A percentile compares a stretch with the other conserved stretches of the same genome.
Evolutionary conservation across 2,888 invertebrate genomes (phyloP).

Genomic region (Timema cristinae): DNA sequence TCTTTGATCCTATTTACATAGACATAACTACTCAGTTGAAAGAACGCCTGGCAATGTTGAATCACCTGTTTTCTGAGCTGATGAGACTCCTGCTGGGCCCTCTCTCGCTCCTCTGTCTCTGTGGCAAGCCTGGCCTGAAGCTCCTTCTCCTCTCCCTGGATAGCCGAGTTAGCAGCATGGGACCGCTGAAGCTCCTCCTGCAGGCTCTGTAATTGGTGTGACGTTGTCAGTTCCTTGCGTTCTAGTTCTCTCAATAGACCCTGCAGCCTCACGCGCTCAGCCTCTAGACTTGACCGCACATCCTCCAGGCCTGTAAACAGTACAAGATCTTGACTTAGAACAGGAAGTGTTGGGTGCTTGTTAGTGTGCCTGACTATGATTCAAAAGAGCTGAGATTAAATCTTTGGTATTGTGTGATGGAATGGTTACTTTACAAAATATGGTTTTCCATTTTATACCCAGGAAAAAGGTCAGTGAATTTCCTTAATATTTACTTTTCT

Average conservation of each 20-base stretch:
- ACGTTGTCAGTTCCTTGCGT: slow-evolving; percentile 64
- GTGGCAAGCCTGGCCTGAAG: slow-evolving; percentile 49
- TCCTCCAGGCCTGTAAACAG: slow-evolving; percentile 66
- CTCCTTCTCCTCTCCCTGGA: slow-evolving; percentile 42
- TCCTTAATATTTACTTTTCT: no score
- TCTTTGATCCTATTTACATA: no score
- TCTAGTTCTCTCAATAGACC: slow-evolving; percentile 65
- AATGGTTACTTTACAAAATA: no score
- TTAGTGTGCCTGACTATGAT: no score
- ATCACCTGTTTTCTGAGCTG: slow-evolving; percentile 67
- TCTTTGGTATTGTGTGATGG: no score
- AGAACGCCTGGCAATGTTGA: neutral
- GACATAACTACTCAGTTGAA: no score
- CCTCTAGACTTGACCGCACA: slow-evolving; percentile 65
- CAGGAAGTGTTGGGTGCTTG: no score
- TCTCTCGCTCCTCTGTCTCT: slow-evolving; percentile 74
- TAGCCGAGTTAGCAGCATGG: slow-evolving; percentile 62
- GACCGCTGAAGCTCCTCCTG: slow-evolving; percentile 64
- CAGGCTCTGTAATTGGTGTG: slow-evolving; percentile 34
- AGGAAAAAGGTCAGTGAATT: no score
- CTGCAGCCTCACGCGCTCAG: slow-evolving; percentile 70
- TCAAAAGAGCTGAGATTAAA: no score
- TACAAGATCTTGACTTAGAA: no score
- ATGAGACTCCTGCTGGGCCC: slow-evolving; percentile 67
- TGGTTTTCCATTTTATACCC: no score